Conservation (phyloP, 2,797 vertebrate genomes). For the Malacoraja senta region DNA sequence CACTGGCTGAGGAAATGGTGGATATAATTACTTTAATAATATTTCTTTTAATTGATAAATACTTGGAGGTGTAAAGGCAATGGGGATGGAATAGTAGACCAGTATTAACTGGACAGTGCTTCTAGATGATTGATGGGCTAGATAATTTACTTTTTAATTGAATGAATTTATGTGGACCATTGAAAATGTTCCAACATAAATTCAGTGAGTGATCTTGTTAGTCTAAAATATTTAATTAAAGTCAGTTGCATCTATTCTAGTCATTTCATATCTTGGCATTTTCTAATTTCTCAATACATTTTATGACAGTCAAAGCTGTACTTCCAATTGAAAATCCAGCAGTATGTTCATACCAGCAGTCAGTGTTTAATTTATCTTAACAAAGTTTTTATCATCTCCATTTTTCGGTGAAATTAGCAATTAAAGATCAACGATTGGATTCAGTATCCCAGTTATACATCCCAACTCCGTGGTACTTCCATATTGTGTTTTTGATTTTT, state of each 20-base stretch:
- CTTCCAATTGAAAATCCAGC: neutral
- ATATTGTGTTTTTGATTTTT: too few species aligned
- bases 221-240: neutral
- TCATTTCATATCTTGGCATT: neutral
- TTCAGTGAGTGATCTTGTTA: neutral
- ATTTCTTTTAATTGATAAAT: too few species aligned
- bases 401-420: neutral
- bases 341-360: neutral
- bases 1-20: neutral
- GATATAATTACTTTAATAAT: too few species aligned
- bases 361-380: neutral
- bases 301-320: neutral
- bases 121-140: neutral
- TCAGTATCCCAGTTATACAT: too few species aligned
- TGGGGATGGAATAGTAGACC: neutral
- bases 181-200: neutral
- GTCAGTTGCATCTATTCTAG: neutral
- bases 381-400: neutral
- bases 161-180: too few species aligned
- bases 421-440: neutral
- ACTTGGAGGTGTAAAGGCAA: too few species aligned
- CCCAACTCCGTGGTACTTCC: too few species aligned
- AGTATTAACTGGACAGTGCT: neutral
- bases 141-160: too few species aligned
- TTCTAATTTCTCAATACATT: neutral